Percentiles rank a stretch among this genome's conserved stretches.
Conservation (phyloP, 1,140 invertebrate species). For the Planococcus citri region DNA sequence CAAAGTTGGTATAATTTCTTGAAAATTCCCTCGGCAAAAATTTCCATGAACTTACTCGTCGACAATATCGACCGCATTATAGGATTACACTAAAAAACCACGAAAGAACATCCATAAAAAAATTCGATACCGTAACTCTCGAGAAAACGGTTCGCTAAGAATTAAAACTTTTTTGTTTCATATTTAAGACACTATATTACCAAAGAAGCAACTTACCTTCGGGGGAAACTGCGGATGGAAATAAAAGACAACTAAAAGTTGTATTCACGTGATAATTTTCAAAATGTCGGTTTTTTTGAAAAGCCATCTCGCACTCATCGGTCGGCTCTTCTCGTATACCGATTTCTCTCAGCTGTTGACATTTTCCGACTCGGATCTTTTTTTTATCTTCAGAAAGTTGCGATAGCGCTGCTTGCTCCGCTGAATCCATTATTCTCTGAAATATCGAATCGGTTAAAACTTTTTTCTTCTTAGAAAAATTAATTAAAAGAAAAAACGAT, state of each 20-base stretch:
- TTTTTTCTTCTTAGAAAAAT: neutral
- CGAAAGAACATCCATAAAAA: neutral
- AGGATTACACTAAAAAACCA: neutral
- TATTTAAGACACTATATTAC: neutral
- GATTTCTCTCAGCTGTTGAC: slow-evolving; percentile 25
- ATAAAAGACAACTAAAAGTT: slow-evolving; percentile 45
- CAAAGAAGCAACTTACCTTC: slow-evolving; percentile 7
- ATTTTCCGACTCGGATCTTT: slow-evolving; percentile 29
- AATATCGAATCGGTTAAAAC: slow-evolving; percentile 27
- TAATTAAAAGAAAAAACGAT: slow-evolving; percentile 22
- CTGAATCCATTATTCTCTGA: slow-evolving; percentile 74
- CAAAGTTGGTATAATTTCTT: too few species aligned
- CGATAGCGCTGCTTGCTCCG: slow-evolving; percentile 68
- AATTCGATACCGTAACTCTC: too few species aligned
- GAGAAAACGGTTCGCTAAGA: neutral
- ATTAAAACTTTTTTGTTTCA: neutral
- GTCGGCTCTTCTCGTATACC: slow-evolving; percentile 12
- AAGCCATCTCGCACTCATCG: slow-evolving; percentile 23
- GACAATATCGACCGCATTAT: neutral
- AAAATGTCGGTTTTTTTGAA: slow-evolving; percentile 50
- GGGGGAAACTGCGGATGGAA: neutral
- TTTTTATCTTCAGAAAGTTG: slow-evolving; percentile 28
- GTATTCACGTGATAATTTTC: slow-evolving; percentile 73
- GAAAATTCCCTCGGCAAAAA: too few species aligned
- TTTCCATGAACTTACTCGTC: too few species aligned